Evolutionary conservation across 2,797 vertebrate species (phyloP).

Genomic region (Crypturellus tataupa): DNA sequence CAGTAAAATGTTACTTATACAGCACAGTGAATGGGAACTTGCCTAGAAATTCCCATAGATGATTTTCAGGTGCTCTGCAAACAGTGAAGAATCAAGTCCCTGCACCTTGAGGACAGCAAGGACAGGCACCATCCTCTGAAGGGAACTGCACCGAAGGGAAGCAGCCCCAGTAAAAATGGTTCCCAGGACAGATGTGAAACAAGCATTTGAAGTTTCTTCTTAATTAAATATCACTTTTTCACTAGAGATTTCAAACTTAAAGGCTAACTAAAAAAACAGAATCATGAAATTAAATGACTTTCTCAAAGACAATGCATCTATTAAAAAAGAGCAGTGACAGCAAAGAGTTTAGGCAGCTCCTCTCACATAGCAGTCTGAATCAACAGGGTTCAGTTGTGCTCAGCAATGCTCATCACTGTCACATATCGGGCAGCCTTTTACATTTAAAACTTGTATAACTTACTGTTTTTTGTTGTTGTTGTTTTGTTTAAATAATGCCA

Average conservation of each 20-base stretch:
- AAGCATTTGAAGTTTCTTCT: background rate
- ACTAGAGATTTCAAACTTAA: background rate
- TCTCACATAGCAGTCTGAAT: background rate
- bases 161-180: accelerated
- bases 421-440: too few species aligned
- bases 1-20: background rate
- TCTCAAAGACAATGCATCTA: background rate
- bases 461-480: too few species aligned
- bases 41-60: background rate
- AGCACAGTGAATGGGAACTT: background rate
- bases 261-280: background rate
- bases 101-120: background rate
- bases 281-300: background rate
- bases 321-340: background rate
- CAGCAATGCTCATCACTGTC: too few species aligned
- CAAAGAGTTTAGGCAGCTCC: background rate
- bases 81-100: background rate
- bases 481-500: background rate
- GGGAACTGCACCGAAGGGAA: background rate
- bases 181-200: background rate
- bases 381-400: background rate
- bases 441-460: too few species aligned
- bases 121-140: background rate
- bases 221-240: background rate
- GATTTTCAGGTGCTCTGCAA: background rate